These are phyloP conservation scores for Drosophila oshimai DNA, from an alignment of 1,140 invertebrate genomes.

Conservation along the genomic window DNA sequence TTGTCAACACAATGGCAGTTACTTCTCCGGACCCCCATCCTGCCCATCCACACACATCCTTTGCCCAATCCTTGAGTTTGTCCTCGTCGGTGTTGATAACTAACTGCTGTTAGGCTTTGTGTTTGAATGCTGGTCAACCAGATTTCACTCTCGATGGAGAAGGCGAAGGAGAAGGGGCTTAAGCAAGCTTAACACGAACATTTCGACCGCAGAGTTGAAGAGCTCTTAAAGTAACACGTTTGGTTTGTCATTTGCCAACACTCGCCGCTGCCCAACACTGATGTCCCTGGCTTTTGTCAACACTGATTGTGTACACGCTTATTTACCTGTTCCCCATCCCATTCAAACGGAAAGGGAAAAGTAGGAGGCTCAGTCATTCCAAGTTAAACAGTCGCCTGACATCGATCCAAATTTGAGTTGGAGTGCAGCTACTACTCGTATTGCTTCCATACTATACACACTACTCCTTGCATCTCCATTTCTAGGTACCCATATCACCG, in stretches of 20 bases:
- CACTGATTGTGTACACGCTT: conserved; percentile 17
- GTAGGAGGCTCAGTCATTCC: conserved; percentile 7
- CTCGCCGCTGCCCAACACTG: conserved; percentile 9
- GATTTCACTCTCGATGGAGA: not conserved
- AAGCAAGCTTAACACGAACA: not conserved
- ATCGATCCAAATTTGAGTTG: conserved; percentile 25
- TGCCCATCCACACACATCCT: not conserved
- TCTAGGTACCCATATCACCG: conserved; percentile 33
- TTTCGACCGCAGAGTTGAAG: not conserved
- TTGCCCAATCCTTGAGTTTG: not conserved
- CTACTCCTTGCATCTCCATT: not conserved
- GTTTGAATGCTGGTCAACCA: conserved; percentile 36
- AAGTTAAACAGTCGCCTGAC: conserved; percentile 34
- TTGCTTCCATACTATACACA: not conserved
- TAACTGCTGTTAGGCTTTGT: conserved; percentile 40
- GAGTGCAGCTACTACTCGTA: not conserved
- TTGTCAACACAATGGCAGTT: conserved; percentile 67
- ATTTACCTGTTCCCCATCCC: not conserved
- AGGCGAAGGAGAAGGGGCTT: not conserved
- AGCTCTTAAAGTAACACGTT: not conserved
- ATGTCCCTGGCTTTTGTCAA: conserved; percentile 10
- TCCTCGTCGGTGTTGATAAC: conserved; percentile 46
- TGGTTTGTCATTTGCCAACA: not conserved
- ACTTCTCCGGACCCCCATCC: not conserved
- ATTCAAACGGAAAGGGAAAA: not conserved